Evolutionary conservation across 2,888 invertebrate species (phyloP), one percentile per base, ranked within the genome.

Genomic region (Drosophila neonasuta): DNA sequence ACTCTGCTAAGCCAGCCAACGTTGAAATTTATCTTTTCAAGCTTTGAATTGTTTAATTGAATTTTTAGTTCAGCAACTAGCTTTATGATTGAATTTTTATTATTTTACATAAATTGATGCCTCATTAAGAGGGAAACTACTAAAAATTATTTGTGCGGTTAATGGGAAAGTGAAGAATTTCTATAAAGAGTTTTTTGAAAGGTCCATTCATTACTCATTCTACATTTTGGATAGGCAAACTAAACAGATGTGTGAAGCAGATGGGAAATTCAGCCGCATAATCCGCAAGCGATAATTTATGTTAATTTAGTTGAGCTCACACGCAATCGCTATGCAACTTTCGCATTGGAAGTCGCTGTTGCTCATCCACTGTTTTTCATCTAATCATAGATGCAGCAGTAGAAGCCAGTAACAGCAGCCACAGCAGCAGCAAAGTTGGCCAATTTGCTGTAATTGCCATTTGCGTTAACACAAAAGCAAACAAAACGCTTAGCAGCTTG

Each of bases 401-500:
- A 42, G 56, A 29, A 42, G 48, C 62, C 62, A 51, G 54, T 15
- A 42, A 17, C 42, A 64, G 29, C 56, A 50, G 55, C 58, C 46
- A 45, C 66, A 39, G 45, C 56, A 61, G 41, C 59, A 62, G 69
- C 61, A 50, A 55, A 67, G 58, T 56, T 74, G 13, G 71, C 59
- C 81, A 84, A 84, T 81, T 84, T 70, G 66, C 73, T 66, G 66
- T 86, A 80, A 86, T 84, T 84, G 79, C 71, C 77, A 74, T 80
- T 86, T 86, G 71, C 79, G 84, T 81, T 79, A 86, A 79, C 86
- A 81, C 69, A 76, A 77, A 76, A 66, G 68, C 73, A 84, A 81
- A 86, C 80, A 80, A 74, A 84, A 71, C 74, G 76, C 67, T 83
- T 80, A 70, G 73, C 74, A 54, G 64, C 68, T 48, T 51, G 56